A percentile compares a stretch with the other conserved stretches of the same genome.
Evolutionary conservation across 2,113 vertebrate species (phyloP).

Genomic region (Epinephelus moara): DNA sequence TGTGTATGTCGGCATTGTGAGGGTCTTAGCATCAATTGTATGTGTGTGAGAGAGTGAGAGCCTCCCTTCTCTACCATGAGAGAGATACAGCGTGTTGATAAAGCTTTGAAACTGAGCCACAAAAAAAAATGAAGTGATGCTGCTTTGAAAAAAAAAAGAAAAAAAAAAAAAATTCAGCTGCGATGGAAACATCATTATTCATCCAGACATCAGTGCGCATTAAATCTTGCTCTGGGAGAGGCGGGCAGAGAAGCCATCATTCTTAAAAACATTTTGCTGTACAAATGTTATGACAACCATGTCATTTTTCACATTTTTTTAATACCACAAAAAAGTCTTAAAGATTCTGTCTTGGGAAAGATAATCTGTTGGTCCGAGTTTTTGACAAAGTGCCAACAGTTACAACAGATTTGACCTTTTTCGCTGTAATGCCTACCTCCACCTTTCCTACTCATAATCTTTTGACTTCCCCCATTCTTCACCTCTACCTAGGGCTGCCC

Average conservation of each 20-base stretch:
- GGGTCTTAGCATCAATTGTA: conserved; percentile 6
- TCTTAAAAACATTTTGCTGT: conserved; percentile 60
- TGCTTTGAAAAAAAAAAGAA: background rate
- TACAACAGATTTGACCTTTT: conserved; percentile 57
- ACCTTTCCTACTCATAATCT: background rate
- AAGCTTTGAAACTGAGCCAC: conserved; percentile 39
- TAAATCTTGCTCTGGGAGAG: conserved; percentile 44
- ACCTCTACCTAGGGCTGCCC: no score
- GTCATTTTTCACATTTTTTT: conserved; percentile 72
- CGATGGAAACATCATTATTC: conserved; percentile 52
- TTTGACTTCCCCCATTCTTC: background rate
- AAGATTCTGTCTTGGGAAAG: conserved; percentile 53
- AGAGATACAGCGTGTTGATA: conserved; percentile 26
- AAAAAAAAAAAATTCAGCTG: conserved; percentile 12
- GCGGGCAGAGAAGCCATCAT: conserved; percentile 47
- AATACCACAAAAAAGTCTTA: conserved; percentile 55
- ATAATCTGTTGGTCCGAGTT: conserved; percentile 60
- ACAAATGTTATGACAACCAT: conserved; percentile 80
- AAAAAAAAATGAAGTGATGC: background rate
- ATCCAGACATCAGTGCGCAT: conserved; percentile 56
- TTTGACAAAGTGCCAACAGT: conserved; percentile 68
- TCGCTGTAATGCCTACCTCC: background rate
- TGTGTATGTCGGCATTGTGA: background rate
- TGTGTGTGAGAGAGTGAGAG: background rate
- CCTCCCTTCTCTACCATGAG: conserved; percentile 4